A percentile compares a stretch with the other conserved stretches of the same genome.
phyloP scores from a whole-genome alignment of 2,113 vertebrate genomes.

The Carassius gibelio region DNA sequence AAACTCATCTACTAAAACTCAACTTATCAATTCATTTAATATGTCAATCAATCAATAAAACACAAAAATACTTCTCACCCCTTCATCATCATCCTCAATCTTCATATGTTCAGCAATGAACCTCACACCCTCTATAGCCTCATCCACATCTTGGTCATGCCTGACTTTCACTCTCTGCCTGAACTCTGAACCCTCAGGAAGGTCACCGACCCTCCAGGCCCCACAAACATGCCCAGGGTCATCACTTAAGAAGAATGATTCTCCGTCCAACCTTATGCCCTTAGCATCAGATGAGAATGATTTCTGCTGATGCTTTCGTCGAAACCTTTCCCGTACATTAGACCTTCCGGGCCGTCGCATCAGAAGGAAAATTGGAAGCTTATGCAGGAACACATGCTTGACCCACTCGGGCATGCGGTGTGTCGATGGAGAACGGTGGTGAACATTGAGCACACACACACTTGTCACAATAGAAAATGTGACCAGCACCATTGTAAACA shows the following conservation, averaged over 20 bases:
- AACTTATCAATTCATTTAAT: neutral
- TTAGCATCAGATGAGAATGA: slow-evolving; percentile 35
- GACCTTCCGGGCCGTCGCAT: slow-evolving; percentile 76
- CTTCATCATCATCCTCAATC: slow-evolving; percentile 77
- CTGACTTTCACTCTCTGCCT: slow-evolving; percentile 61
- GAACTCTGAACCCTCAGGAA: slow-evolving; percentile 68
- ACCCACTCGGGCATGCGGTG: slow-evolving; percentile 82
- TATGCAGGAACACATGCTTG: slow-evolving; percentile 73
- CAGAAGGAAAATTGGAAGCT: slow-evolving; percentile 75
- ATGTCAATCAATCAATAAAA: neutral
- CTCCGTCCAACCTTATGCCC: slow-evolving; percentile 49
- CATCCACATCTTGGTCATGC: slow-evolving; percentile 72
- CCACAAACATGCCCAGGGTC: slow-evolving; percentile 64
- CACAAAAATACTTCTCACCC: slow-evolving; percentile 68
- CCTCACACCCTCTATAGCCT: slow-evolving; percentile 77
- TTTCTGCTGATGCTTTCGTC: slow-evolving; percentile 58
- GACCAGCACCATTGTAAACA: slow-evolving; percentile 83
- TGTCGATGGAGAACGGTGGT: slow-evolving; percentile 81
- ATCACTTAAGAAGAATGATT: slow-evolving; percentile 69
- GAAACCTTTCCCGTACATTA: slow-evolving; percentile 63
- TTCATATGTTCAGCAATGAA: slow-evolving; percentile 80
- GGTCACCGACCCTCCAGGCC: slow-evolving; percentile 68
- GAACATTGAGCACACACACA: slow-evolving; percentile 79
- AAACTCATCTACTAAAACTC: neutral
- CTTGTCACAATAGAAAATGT: slow-evolving; percentile 79